Conservation (phyloP, 1,140 invertebrate genomes). For the Gryllus bimaculatus region DNA sequence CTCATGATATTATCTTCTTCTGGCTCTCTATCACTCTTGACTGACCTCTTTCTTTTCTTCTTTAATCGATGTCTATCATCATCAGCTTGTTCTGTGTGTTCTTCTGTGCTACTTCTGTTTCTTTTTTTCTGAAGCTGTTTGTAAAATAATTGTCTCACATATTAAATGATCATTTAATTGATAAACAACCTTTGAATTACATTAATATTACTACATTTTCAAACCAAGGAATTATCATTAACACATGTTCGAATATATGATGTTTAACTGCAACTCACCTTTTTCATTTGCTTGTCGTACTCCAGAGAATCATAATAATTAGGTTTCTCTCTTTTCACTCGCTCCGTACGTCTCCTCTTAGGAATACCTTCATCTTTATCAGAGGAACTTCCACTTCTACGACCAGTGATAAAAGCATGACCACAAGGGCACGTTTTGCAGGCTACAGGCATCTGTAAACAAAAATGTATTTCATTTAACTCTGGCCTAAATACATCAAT, state of each 20-base stretch:
- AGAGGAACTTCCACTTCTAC: constrained; percentile 33
- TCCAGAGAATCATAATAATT: constrained; percentile 76
- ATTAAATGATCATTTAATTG: not conserved
- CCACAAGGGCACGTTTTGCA: constrained; percentile 71
- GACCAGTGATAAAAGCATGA: constrained; percentile 62
- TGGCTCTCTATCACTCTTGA: constrained; percentile 8
- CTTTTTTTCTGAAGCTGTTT: not conserved
- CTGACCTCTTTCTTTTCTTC: constrained; percentile 9
- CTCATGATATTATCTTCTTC: constrained; percentile 13
- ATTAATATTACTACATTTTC: not conserved
- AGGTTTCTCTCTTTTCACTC: constrained; percentile 65
- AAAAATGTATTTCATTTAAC: not conserved
- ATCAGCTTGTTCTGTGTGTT: not conserved
- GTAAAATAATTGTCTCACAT: not conserved
- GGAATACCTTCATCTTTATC: constrained; percentile 35
- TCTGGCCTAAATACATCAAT: constrained; percentile 14
- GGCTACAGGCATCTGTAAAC: constrained; percentile 61
- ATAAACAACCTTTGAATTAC: not conserved
- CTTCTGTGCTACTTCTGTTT: not conserved
- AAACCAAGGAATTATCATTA: not conserved
- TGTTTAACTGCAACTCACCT: constrained; percentile 29
- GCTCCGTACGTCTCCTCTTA: constrained; percentile 52
- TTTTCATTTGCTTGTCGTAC: constrained; percentile 59
- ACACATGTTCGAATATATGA: not conserved
- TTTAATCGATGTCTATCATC: constrained; percentile 9